A percentile compares a stretch with the other conserved stretches of the same genome.
phyloP scores from a whole-genome alignment of 2,888 invertebrate genomes.

The Trachelus tabidus region DNA sequence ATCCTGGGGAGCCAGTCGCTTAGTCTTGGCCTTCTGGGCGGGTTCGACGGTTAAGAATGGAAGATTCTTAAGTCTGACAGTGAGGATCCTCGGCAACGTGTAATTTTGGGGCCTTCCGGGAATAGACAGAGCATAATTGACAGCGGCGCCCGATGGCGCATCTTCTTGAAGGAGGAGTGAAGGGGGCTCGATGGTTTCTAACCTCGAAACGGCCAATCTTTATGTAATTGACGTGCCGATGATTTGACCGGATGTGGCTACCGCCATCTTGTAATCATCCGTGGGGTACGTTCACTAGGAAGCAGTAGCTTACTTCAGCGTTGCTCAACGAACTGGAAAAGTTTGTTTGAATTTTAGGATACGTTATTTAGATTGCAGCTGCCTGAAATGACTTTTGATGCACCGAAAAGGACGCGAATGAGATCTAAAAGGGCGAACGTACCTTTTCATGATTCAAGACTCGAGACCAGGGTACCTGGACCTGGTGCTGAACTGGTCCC shows the following conservation, averaged over 20 bases:
- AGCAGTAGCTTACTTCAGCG: background rate
- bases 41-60: background rate
- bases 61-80: background rate
- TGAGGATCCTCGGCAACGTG: conserved; percentile 21
- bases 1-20: no score
- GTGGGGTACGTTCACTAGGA: background rate
- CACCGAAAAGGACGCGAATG: background rate
- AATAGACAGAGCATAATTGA: conserved; percentile 55
- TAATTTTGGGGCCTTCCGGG: conserved; percentile 55
- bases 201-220: conserved; percentile 13
- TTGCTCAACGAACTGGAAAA: background rate
- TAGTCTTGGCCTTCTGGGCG: background rate
- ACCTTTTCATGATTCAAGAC: background rate
- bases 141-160: conserved; percentile 39
- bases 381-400: background rate
- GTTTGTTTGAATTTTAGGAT: background rate
- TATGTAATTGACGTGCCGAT: conserved; percentile 37
- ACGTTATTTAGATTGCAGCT: background rate
- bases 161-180: background rate
- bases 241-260: conserved; percentile 42
- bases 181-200: background rate
- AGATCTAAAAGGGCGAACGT: background rate
- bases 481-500: background rate
- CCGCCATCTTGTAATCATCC: background rate
- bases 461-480: background rate